Conservation (phyloP, 1,140 invertebrate species). For the Harpegnathos saltator region DNA sequence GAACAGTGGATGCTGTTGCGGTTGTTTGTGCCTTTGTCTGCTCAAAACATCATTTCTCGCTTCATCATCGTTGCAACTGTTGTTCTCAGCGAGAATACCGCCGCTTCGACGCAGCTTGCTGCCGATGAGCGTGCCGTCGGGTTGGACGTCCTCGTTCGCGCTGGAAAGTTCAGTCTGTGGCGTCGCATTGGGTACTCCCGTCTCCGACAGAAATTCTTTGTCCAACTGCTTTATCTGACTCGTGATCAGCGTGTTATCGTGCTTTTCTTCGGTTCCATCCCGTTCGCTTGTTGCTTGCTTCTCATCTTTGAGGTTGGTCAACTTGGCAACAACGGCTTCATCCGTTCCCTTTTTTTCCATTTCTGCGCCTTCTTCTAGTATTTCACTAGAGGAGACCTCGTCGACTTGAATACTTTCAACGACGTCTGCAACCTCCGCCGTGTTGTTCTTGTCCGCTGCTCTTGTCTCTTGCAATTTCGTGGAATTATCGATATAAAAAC, state of each 20-base stretch:
- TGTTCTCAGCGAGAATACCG: constrained; percentile 2
- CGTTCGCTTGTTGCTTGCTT: constrained; percentile 1
- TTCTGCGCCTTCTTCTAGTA: constrained; percentile 59
- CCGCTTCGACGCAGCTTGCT: constrained; percentile 22
- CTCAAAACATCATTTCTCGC: constrained; percentile 42
- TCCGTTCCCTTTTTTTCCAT: constrained; percentile 6
- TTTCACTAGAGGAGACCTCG: constrained; percentile 81
- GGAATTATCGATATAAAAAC: constrained; percentile 18
- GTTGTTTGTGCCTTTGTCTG: constrained; percentile 37
- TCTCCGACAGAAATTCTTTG: neutral
- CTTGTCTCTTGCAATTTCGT: constrained; percentile 1
- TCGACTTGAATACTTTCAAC: constrained; percentile 78
- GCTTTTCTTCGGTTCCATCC: constrained; percentile 7
- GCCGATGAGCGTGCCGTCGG: neutral
- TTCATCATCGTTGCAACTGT: constrained; percentile 23
- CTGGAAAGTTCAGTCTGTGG: constrained; percentile 72
- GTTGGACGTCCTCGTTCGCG: constrained; percentile 58
- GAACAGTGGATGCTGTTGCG: constrained; percentile 60
- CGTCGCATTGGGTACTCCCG: constrained; percentile 32
- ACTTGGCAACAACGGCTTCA: constrained; percentile 10
- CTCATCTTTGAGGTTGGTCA: neutral
- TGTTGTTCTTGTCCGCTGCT: neutral
- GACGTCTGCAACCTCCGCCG: neutral
- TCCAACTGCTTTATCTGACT: neutral
- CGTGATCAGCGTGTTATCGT: neutral